phyloP scores from a whole-genome alignment of 2,797 vertebrate genomes.

The Morelia viridis region DNA sequence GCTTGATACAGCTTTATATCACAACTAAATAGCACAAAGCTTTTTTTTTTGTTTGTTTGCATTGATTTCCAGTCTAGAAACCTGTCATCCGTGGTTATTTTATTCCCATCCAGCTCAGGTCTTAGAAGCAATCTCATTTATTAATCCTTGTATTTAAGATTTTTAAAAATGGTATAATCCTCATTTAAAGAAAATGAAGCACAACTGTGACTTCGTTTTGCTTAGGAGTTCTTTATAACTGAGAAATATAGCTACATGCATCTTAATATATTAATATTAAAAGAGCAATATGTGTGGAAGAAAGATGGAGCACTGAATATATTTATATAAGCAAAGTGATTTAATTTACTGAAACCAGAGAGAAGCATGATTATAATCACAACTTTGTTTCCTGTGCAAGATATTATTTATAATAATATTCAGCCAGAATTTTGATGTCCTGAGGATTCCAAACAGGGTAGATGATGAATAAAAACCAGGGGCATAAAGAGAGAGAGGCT shows the following conservation, averaged over 20 bases:
- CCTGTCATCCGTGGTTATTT: neutral
- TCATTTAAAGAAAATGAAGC: neutral
- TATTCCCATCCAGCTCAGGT: accelerated
- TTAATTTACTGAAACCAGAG: conserved; percentile 3
- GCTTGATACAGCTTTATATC: neutral
- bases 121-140: conserved; percentile 8
- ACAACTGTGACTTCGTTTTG: neutral
- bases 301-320: conserved; percentile 1
- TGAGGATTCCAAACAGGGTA: neutral
- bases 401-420: neutral
- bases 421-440: conserved; percentile 11
- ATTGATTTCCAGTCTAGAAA: neutral
- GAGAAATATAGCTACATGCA: neutral
- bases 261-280: conserved; percentile 1
- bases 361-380: neutral
- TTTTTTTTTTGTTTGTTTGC: neutral
- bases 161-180: neutral
- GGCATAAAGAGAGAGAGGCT: neutral
- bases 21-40: neutral
- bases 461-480: neutral
- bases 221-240: neutral
- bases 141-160: conserved; percentile 10
- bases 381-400: conserved; percentile 16
- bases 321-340: conserved; percentile 34
- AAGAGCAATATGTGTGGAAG: neutral